Evolutionary conservation across 2,113 vertebrate species (phyloP).

Genomic region (Oreochromis niloticus): DNA sequence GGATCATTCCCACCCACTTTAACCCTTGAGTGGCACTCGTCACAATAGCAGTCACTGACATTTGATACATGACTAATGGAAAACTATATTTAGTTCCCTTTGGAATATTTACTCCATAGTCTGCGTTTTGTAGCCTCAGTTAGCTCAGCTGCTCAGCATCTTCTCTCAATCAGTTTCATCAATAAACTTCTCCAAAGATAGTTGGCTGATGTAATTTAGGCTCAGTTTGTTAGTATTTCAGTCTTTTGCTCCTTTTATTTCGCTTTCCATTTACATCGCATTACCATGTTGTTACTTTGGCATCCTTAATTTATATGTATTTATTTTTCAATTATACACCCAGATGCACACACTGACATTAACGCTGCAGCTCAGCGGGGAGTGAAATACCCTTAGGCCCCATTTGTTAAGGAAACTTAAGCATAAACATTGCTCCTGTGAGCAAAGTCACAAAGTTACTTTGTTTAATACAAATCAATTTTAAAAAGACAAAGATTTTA

Average conservation of each 20-base stretch:
- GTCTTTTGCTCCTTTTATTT: neutral
- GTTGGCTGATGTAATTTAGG: neutral
- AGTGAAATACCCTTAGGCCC: constrained; percentile 15
- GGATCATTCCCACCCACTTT: neutral
- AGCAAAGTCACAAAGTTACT: constrained; percentile 30
- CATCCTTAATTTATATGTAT: constrained; percentile 27
- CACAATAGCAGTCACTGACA: neutral
- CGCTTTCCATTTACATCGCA: neutral
- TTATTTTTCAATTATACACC: constrained; percentile 54
- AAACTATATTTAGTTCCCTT: neutral
- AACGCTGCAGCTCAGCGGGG: constrained; percentile 25
- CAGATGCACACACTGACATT: constrained; percentile 41
- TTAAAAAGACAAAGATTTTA: neutral
- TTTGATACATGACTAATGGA: neutral
- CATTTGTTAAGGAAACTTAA: constrained; percentile 4
- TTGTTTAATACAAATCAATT: neutral
- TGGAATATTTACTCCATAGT: neutral
- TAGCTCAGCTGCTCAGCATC: neutral
- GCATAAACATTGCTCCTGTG: neutral
- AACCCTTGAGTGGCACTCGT: neutral
- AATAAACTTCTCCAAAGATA: neutral
- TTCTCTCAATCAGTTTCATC: neutral
- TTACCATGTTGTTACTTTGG: neutral
- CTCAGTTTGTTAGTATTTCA: neutral
- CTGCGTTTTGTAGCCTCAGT: neutral